Conservation (phyloP, 1,140 invertebrate genomes). For the Daktulosphaira vitifoliae region DNA sequence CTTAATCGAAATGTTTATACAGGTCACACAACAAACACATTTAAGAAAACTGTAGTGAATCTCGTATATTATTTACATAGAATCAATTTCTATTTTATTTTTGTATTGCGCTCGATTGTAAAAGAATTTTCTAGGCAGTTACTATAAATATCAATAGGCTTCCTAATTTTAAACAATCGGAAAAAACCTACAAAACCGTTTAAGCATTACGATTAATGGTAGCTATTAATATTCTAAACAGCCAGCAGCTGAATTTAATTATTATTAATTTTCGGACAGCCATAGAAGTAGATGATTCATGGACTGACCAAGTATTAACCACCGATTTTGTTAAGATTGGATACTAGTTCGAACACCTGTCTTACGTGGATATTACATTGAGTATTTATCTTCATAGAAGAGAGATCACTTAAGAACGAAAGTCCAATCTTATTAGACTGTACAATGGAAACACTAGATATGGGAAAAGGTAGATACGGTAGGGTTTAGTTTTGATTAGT, state of each 20-base stretch:
- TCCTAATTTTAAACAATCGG: neutral
- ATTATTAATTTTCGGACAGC: conserved; percentile 20
- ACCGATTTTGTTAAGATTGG: too few relatives aligned
- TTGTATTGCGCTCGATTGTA: too few relatives aligned
- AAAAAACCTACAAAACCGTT: neutral
- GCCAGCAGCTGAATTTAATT: conserved; percentile 21
- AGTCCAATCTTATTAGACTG: conserved; percentile 4
- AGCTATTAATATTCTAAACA: conserved; percentile 32
- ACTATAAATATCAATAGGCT: too few relatives aligned
- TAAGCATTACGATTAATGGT: conserved; percentile 22
- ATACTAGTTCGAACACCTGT: neutral
- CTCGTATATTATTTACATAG: too few relatives aligned
- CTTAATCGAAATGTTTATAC: too few relatives aligned
- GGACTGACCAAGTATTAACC: neutral
- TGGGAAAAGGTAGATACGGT: neutral
- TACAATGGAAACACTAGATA: neutral
- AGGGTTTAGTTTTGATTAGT: conserved; percentile 24
- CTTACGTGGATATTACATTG: too few relatives aligned
- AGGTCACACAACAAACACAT: too few relatives aligned
- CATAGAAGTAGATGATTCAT: too few relatives aligned
- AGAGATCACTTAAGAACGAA: conserved; percentile 32
- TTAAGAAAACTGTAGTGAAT: too few relatives aligned
- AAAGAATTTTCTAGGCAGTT: too few relatives aligned
- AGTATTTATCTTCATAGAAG: neutral
- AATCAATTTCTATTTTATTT: too few relatives aligned